Percentiles rank a stretch among this genome's conserved stretches.
These are phyloP conservation scores for Synanthedon vespiformis DNA, from an alignment of 2,888 invertebrate genomes.

Conservation along the genomic window DNA sequence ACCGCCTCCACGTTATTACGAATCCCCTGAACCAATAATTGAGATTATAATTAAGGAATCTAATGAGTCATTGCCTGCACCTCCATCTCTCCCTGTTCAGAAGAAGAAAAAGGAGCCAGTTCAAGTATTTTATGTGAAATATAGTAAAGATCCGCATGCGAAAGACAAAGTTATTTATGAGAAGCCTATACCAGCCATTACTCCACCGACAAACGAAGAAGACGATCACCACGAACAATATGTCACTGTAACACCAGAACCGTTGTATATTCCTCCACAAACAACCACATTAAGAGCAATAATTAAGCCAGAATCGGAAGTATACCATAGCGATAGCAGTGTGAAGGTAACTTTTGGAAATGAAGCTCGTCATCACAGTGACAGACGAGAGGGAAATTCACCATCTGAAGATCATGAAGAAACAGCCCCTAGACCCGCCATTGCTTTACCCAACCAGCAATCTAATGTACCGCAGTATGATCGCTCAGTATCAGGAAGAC, in stretches of 20 bases:
- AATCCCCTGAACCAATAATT: constrained; percentile 89
- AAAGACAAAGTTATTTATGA: constrained; percentile 83
- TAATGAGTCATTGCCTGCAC: constrained; percentile 81
- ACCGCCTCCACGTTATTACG: constrained; percentile 70
- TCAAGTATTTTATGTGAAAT: constrained; percentile 92
- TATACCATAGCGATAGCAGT: constrained; percentile 83
- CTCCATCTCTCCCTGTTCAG: constrained; percentile 63
- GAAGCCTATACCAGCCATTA: constrained; percentile 82
- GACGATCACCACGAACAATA: constrained; percentile 71
- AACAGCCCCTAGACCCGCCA: constrained; percentile 74
- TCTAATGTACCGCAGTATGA: constrained; percentile 33
- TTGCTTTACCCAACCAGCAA: constrained; percentile 61
- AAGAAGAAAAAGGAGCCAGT: constrained; percentile 82
- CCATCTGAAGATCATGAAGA: constrained; percentile 67
- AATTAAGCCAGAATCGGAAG: constrained; percentile 88
- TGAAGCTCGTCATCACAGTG: constrained; percentile 63
- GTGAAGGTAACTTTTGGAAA: constrained; percentile 86
- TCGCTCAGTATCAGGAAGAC: constrained; percentile 35
- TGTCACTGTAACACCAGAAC: constrained; percentile 66
- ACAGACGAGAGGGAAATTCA: constrained; percentile 37
- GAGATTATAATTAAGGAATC: constrained; percentile 93
- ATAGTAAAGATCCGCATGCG: constrained; percentile 84
- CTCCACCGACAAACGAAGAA: constrained; percentile 76
- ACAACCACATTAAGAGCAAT: constrained; percentile 86
- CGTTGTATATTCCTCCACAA: constrained; percentile 66